phyloP scores from a whole-genome alignment of 2,113 vertebrate species.

The Motacilla alba region DNA sequence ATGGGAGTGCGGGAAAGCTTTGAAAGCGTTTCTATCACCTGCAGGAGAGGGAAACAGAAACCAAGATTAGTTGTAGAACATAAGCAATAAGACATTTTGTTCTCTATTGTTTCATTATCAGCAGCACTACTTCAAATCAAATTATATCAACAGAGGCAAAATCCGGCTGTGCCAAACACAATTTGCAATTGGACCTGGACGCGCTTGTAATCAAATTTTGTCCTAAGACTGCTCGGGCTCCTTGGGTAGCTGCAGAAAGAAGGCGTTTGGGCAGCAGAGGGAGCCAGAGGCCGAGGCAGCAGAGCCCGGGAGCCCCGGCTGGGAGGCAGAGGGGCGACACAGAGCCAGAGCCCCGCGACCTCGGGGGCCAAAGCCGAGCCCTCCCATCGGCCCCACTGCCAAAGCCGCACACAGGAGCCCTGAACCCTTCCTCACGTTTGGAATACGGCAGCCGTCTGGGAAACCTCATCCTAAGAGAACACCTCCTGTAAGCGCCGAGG shows the following conservation, averaged over 20 bases:
- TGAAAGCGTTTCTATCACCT: conserved; percentile 96
- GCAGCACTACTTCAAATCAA: neutral
- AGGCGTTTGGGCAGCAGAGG: conserved; percentile 34
- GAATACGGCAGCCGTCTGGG: neutral
- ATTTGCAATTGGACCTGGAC: neutral
- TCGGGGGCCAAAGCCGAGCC: neutral
- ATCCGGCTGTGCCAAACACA: neutral
- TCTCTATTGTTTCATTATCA: neutral
- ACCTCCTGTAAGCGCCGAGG: neutral
- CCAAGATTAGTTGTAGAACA: neutral
- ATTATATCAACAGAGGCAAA: neutral
- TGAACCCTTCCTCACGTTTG: neutral
- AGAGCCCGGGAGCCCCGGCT: neutral
- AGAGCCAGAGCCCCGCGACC: neutral
- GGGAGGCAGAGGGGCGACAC: neutral
- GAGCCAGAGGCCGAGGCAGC: conserved; percentile 28
- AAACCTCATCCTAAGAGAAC: neutral
- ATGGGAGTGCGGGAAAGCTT: conserved; percentile 86
- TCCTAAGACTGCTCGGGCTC: neutral
- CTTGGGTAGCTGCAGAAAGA: neutral
- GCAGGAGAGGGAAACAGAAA: conserved; percentile 7
- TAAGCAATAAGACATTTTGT: neutral
- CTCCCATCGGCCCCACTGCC: neutral
- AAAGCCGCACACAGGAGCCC: neutral
- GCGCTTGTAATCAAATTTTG: rapidly evolving